Evolutionary conservation across 2,888 invertebrate species (phyloP), one percentile per base, ranked within the genome.

Genomic region (Plutella xylostella): DNA sequence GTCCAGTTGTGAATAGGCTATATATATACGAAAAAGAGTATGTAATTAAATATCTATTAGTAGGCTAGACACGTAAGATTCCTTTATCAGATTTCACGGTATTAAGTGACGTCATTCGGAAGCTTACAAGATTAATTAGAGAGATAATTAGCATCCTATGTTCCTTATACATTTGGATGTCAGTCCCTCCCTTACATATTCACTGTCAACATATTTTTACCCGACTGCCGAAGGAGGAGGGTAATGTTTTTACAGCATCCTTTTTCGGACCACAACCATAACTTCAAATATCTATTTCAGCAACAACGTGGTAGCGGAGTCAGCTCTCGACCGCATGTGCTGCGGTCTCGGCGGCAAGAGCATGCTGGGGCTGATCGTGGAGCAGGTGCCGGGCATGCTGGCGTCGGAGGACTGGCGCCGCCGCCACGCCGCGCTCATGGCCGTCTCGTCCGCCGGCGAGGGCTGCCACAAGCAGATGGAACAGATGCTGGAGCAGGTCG

Each of bases 381-480:
- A 88, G 41, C 90, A 90, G 61, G 89, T 98, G 52, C 95, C 97
- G 0, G 86, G 86, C 30, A 97, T 98, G 97, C 82, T 98, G 57
- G 86, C 86, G 39, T 92, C 90, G 53, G 85, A 88, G 11, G 91
- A 94, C 63, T 95, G 95, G 95, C 90, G 91, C 57, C 91, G 92
- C 55, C 87, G 94, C n/a, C 96, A 98, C 76, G 98, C 98, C 34
- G 99, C 97, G 2, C 87, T 99, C 30, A 99, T 99, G 98, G 98
- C 98, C 0, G 92, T 99, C 39, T 98, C 98, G 5, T 96, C 98
- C 0, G 94, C 97, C 48, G 98, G 98, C 4, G 99, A 99, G 84
- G 99, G 99, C 18, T 99, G 98, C 68, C 96, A 97, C 68, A 95
- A 97, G 67, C 96, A 98, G 74, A 99, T 99, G 99, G 97, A 97